Percentiles rank a stretch among this genome's conserved stretches.
These are phyloP conservation scores for Stramonita haemastoma DNA, from an alignment of 2,888 invertebrate genomes.

Conservation along the genomic window DNA sequence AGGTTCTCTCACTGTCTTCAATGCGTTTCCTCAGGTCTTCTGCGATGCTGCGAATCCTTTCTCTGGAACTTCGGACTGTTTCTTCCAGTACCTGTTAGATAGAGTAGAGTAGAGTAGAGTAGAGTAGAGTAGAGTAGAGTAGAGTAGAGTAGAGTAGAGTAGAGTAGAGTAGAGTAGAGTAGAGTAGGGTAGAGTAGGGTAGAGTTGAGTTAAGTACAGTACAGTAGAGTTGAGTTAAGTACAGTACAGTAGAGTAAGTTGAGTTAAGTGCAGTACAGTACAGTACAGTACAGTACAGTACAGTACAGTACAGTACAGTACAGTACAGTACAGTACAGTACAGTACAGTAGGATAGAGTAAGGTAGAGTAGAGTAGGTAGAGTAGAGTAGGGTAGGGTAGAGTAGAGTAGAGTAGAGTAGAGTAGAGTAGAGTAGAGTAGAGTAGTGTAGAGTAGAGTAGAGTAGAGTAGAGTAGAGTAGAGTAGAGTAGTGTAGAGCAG, in stretches of 20 bases:
- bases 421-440: too few relatives aligned
- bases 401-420: too few relatives aligned
- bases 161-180: not conserved
- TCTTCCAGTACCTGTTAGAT: constrained; percentile 54
- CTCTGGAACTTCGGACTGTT: constrained; percentile 58
- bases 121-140: not conserved
- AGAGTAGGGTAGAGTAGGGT: not conserved
- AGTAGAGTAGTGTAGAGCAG: constrained; percentile 3
- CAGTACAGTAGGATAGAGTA: not conserved
- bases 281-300: not conserved
- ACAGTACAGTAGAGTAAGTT: not conserved
- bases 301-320: not conserved
- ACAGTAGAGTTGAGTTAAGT: not conserved
- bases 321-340: not conserved
- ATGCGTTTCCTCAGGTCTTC: constrained; percentile 59
- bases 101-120: not conserved
- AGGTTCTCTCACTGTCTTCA: constrained; percentile 55
- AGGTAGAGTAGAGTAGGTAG: too few relatives aligned
- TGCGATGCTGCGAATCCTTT: constrained; percentile 59
- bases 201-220: not conserved
- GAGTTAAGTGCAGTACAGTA: not conserved
- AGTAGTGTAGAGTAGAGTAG: not conserved
- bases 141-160: not conserved
- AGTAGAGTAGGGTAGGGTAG: too few relatives aligned
- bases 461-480: not conserved